Base-by-base conservation (phyloP, 2,113 vertebrate species). In the Caranx ignobilis region DNA sequence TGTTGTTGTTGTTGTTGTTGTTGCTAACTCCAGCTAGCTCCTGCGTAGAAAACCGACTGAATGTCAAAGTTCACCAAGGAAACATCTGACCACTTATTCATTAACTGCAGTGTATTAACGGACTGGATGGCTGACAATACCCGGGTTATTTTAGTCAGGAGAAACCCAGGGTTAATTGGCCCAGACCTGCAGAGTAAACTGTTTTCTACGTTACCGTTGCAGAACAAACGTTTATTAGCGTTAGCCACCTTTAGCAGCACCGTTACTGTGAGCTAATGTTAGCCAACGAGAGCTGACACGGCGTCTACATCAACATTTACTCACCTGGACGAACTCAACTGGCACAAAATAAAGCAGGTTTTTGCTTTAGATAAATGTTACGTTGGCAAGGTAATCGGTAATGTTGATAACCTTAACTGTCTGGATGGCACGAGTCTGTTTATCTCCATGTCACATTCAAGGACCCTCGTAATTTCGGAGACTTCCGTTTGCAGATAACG, bases 391-490 rank as follows among this genome's bases (percentile, higher is more conserved):
- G 13, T 64, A 1, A 15, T 64, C 15, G 12, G 2, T 47, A 0
- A 11, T 2, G 18, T 35, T 2, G 32, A 19, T 11, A 9, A 15
- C 15, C 39, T 35, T 16, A 7, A 48, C 6, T n/a, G 11, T 7
- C 55, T 15, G 37, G 54, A 19, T 56, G n/a, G 3, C 41, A 77
- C 6, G 34, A 32, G 31, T 76, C 71, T 92, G 85, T 93, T 93
- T 90, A 93, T 85, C 32, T 76, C 32, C 13, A 19, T 34, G 91
- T 0, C 0, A 26, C 73, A 1, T 93, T 93, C 75, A 79, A 0
- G 0, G 2, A 0, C 26, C 56, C 83, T 91, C 85, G 90, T 13
- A 84, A 81, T 75, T 64, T 21, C 1, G 0, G 54, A 0, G 12
- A 84, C 75, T 85, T 83, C 82, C 73, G 71, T 12, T 75, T 56